Base-by-base conservation (phyloP, 2,797 vertebrate genomes). In the Synaphobranchus kaupii region DNA sequence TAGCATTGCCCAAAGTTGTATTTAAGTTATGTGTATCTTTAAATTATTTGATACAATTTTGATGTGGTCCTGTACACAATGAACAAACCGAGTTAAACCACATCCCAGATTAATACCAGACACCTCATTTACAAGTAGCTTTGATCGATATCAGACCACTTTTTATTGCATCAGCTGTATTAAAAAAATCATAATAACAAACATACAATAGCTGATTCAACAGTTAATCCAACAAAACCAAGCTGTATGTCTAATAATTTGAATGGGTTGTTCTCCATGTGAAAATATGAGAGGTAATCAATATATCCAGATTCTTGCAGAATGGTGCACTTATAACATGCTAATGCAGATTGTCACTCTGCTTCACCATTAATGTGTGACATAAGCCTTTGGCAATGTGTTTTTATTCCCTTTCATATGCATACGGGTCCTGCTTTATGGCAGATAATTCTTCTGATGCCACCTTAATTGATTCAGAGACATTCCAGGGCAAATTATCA, bases 391-490 rank as follows among this genome's bases (percentile, higher is more conserved):
- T 25, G n/a, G 7, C 9, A 71, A 71, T 34, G 66, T 68, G 66
- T 68, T 68, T 68, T 15, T 39, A 39, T 39, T 71, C 28, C 10
- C 28, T 10, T 71, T 31, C 31, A 71, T 8, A 31, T 71, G 68
- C 13, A 8, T 28, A 8, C 9, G 7, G 50, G 28, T 58, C 13
- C 60, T n/a, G 60, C 25, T 66, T 25, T 17, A 66, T 12, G 8
- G 17, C 3, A 15, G 28, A 34, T 2, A 71, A 71, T 71, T 8
- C 15, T 71, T 73, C 63, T 25, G 25, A 52, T 83, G 15, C n/a
- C 12, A 28, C n/a, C 54, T n/a, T 56, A 31, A 83, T 83, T 54
- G 1, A 13, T 83, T 83, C 25, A 83, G n/a, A 83, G n/a, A 83
- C 6, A 28, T 83, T 52, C 82, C n/a, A 3, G 17, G 80, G 20